Percentiles rank a stretch among this genome's conserved stretches.
Conservation (phyloP, 2,113 vertebrate species). For the Archocentrus centrarchus region DNA sequence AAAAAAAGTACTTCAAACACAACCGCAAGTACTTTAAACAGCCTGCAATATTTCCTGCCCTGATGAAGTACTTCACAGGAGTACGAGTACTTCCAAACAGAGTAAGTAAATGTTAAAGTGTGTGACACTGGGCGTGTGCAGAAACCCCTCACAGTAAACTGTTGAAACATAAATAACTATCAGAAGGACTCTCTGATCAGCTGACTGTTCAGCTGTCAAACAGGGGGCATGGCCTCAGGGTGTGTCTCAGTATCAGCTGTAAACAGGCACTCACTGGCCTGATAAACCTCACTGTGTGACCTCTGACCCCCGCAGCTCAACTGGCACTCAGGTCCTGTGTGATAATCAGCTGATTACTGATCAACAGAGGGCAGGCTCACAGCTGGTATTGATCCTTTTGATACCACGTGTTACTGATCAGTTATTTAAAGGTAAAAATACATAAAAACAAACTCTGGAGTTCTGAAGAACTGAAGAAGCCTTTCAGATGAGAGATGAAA, state of each 20-base stretch:
- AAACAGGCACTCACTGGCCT: neutral
- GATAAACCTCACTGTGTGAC: neutral
- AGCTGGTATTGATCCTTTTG: neutral
- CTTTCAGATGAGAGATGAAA: too few relatives aligned
- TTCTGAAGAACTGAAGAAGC: too few relatives aligned
- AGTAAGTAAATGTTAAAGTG: too few relatives aligned
- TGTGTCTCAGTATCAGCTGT: slow-evolving; percentile 38
- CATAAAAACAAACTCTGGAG: too few relatives aligned
- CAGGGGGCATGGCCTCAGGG: slow-evolving; percentile 14
- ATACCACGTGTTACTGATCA: too few relatives aligned
- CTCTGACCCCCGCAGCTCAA: neutral
- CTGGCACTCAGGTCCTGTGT: neutral
- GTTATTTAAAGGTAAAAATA: too few relatives aligned
- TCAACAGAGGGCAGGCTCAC: neutral
- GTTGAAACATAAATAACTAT: too few relatives aligned
- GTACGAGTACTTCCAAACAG: neutral
- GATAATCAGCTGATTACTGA: neutral
- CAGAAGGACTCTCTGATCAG: neutral
- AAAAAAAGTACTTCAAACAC: neutral
- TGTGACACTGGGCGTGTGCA: neutral
- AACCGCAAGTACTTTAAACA: neutral
- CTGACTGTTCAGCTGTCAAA: neutral
- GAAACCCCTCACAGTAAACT: neutral
- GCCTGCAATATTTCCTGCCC: too few relatives aligned
- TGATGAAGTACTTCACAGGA: neutral